Base-by-base conservation (phyloP, 1,140 invertebrate species). In the Charaxes varanes region DNA sequence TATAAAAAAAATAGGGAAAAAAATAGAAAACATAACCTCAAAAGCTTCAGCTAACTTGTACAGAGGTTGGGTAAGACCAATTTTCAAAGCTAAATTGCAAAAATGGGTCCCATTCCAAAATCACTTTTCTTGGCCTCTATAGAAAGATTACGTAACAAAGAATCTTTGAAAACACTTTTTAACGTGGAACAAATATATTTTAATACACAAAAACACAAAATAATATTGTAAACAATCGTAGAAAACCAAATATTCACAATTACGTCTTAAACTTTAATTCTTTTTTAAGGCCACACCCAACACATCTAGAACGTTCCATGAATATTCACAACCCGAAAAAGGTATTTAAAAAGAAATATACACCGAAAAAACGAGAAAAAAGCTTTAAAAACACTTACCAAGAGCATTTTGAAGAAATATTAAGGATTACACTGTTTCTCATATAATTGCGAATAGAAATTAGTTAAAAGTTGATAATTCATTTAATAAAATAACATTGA, bases 61-160 rank as follows among this genome's bases (percentile, higher is more conserved):
- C 35, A 67, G 32, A 36, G 31, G 49, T 41, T 41, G 48, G n/a
- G 44, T 28, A 57, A 74, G 73, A 65, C 66, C 57, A 50, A 84
- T 87, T 86, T 90, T 89, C 79, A 84, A 86, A 81, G 67, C 82
- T 62, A 90, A 89, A 88, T 92, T 90, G 79, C 87, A 76, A 90
- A 92, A 92, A 92, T 88, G 90, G 90, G 90, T 90, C 87, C 85
- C 80, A 85, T 78, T 77, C 45, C 54, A 85, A 91, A 86, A 85
- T 81, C 61, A 49, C 52, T 85, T 86, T 86, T 79, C 84, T 63
- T 59, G 62, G 50, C 41, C 53, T 38, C 15, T 52, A 65, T 51
- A 35, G 45, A 52, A 53, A 76, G 68, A 56, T 68, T 76, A 85
- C 71, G 82, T 80, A 66, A 61, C 68, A 64, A 76, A 77, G 79